Base-by-base conservation (phyloP, 53 echinoderm and acorn worm genomes). In the Henricia sp. region DNA sequence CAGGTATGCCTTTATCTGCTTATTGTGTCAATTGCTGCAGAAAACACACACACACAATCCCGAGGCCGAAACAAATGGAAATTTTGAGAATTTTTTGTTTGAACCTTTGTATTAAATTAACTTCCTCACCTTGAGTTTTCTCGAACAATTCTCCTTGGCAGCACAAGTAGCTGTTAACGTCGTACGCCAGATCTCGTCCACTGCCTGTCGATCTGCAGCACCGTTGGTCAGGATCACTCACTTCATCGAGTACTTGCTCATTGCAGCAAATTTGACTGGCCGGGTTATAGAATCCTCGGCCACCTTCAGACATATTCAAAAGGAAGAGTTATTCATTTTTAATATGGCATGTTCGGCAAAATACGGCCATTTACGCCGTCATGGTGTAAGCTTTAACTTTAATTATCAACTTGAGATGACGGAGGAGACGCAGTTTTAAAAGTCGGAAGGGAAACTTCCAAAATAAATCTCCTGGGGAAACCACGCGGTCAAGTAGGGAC, bases 231-330 rank as follows among this genome's bases (percentile, higher is more conserved):
- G 38, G 76, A 64, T 60, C 46, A 1, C 1, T 19, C 6, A 33
- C 48, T 6, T 12, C 48, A 3, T 80, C 80, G 3, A 80, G 48
- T n/a, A 64, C 50, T 35, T 80, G 63, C 2, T 71, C 85, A 33
- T 78, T 33, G 34, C 90, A 90, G 70, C 90, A 90, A 19, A 28
- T 48, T 64, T 90, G 78, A 17, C 51, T 85, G 26, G 70, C 62
- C 3, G 71, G 70, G 35, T 91, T 59, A 52, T 77, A 84, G 54
- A 88, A 71, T 1, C 68, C 75, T 27, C 66, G 25, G 4, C 90
- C 90, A 39, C 91, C 80, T 80, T 63, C 29, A 20, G 52, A 44
- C 29, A 16, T 4, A 55, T n/a, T n/a, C n/a, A 1, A 51, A n/a
- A 10, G 34, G n/a, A 33, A 63, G 17, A 2, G 2, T 33, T 17